Percentiles rank a stretch among this genome's conserved stretches.
Conservation (phyloP, 2,888 invertebrate genomes). For the Torymus tubicola region DNA sequence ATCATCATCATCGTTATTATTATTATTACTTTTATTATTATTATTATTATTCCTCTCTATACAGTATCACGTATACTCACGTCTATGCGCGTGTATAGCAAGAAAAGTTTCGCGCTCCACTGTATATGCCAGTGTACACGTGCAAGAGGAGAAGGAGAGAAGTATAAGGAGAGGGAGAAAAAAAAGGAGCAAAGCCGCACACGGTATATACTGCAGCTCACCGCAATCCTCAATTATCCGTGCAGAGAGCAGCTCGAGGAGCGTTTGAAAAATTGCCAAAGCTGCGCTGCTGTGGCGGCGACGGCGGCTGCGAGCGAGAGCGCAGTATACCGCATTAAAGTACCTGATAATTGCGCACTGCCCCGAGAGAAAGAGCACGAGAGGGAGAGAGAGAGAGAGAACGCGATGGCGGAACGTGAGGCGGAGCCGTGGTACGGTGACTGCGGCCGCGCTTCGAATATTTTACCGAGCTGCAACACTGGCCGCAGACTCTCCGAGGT, state of each 20-base stretch:
- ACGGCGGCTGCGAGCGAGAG: conserved; percentile 3
- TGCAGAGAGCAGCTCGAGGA: conserved; percentile 12
- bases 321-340: conserved; percentile 65
- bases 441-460: conserved; percentile 39
- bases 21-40: conserved; percentile 39
- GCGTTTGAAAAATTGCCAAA: conserved; percentile 54
- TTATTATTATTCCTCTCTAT: conserved; percentile 39
- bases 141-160: background rate
- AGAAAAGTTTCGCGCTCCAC: conserved; percentile 24
- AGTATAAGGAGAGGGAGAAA: background rate
- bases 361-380: conserved; percentile 60
- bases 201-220: conserved; percentile 19
- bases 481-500: background rate
- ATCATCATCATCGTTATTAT: conserved; percentile 45
- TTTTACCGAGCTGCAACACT: conserved; percentile 28
- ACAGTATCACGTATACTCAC: conserved; percentile 2
- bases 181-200: background rate
- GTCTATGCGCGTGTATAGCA: conserved; percentile 18
- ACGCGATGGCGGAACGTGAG: conserved; percentile 61
- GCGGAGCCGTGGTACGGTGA: conserved; percentile 35
- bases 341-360: conserved; percentile 72
- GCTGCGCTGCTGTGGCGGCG: conserved; percentile 5
- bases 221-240: conserved; percentile 58
- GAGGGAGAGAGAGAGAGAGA: conserved; percentile 65
- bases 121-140: background rate